Evolutionary conservation across 1,140 invertebrate species (phyloP).

Genomic region (Tetramorium simillimum): DNA sequence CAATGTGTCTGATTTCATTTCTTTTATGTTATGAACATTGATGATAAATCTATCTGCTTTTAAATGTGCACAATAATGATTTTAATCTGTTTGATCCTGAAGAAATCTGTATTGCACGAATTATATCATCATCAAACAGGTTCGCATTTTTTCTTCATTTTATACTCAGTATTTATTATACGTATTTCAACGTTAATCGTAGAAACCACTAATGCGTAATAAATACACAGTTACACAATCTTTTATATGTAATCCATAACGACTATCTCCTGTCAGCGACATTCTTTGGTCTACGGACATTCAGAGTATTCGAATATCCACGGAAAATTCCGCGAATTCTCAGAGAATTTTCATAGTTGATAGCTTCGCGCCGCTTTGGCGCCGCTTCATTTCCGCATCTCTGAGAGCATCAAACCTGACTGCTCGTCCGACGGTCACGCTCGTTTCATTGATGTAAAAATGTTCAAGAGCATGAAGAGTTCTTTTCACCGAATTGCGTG

Average conservation of each 20-base stretch:
- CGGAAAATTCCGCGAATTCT: conserved; percentile 42
- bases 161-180: neutral
- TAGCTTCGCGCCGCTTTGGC: neutral
- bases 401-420: conserved; percentile 47
- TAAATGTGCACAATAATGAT: neutral
- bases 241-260: neutral
- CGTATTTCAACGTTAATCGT: neutral
- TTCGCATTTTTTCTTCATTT: neutral
- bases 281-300: conserved; percentile 1
- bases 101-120: neutral
- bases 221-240: neutral
- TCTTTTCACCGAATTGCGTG: neutral
- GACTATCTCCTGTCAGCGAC: neutral
- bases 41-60: neutral
- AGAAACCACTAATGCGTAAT: neutral
- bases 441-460: conserved; percentile 26
- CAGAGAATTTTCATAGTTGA: conserved; percentile 48
- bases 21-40: neutral
- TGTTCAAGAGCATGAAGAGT: neutral
- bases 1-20: neutral
- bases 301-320: conserved; percentile 29
- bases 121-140: neutral
- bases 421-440: neutral
- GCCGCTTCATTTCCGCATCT: conserved; percentile 54
- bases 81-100: neutral